These are phyloP conservation scores for Mechanitis messenoides DNA, from an alignment of 2,888 invertebrate genomes.

Conservation along the genomic window DNA sequence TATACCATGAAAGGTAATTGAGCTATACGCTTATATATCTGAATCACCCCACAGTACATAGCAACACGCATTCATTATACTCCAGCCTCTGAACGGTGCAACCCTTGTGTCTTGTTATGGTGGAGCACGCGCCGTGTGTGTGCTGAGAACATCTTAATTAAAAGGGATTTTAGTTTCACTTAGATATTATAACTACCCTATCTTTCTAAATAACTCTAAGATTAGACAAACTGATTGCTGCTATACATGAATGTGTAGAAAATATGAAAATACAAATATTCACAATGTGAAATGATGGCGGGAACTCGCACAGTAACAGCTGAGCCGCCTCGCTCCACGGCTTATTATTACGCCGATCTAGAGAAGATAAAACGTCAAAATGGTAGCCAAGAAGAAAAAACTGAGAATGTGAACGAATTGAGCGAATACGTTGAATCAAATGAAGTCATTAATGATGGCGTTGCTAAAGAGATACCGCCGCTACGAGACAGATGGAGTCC, in stretches of 20 bases:
- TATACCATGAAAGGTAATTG: too few species aligned
- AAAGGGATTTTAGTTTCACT: too few species aligned
- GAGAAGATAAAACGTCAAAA: conserved; percentile 71
- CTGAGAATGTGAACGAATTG: conserved; percentile 60
- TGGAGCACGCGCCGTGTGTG: too few species aligned
- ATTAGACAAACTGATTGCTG: conserved; percentile 4
- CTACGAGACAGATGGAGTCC: conserved; percentile 56
- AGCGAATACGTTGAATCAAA: conserved; percentile 62
- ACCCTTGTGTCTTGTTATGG: too few species aligned
- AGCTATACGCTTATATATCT: too few species aligned
- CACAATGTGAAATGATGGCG: conserved; percentile 40
- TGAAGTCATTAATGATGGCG: conserved; percentile 58
- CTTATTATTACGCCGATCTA: conserved; percentile 76
- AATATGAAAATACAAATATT: conserved; percentile 33
- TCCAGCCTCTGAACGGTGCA: too few species aligned
- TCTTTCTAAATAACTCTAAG: neutral
- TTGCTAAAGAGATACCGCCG: conserved; percentile 55
- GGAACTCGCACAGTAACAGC: conserved; percentile 58
- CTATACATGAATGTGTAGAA: neutral
- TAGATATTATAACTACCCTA: too few species aligned
- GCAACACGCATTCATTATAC: too few species aligned
- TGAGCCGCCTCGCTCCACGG: conserved; percentile 78
- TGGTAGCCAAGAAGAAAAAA: conserved; percentile 33
- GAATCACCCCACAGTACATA: too few species aligned
- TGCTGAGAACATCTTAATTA: too few species aligned